Conservation (phyloP, 1,140 invertebrate species). For the Triops cancriformis region DNA sequence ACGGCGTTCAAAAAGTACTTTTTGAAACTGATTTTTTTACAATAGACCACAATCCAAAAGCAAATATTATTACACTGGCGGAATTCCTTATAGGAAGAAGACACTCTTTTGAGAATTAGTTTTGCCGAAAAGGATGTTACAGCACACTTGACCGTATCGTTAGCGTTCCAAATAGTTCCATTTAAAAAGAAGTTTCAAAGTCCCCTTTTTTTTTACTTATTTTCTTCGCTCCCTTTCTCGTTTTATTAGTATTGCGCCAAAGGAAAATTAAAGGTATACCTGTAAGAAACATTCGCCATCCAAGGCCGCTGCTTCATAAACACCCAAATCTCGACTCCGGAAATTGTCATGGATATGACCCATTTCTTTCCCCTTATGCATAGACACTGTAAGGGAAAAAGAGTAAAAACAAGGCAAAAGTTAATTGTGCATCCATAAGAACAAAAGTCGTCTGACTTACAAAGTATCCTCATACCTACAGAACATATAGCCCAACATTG, state of each 20-base stretch:
- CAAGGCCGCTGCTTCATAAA: conserved; percentile 74
- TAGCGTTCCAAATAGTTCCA: no score
- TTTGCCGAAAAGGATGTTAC: no score
- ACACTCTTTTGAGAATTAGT: no score
- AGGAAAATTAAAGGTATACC: conserved; percentile 51
- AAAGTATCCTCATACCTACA: not conserved
- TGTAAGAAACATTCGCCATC: conserved; percentile 92
- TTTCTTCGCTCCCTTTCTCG: not conserved
- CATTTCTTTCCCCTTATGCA: conserved; percentile 40
- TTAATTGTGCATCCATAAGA: not conserved
- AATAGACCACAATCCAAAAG: no score
- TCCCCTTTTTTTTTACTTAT: not conserved
- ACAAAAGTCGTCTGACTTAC: not conserved
- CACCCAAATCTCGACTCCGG: conserved; percentile 65
- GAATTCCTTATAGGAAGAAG: no score
- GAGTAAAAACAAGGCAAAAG: conserved; percentile 22
- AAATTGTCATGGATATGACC: conserved; percentile 52
- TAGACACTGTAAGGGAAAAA: conserved; percentile 67
- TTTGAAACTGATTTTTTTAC: no score
- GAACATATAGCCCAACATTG: not conserved
- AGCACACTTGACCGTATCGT: no score
- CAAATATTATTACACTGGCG: no score
- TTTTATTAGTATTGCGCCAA: not conserved
- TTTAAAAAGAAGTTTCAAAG: not conserved
- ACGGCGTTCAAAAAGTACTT: no score